Evolutionary conservation across 2,113 vertebrate genomes (phyloP).

Genomic region (Sclerurus mexicanus): DNA sequence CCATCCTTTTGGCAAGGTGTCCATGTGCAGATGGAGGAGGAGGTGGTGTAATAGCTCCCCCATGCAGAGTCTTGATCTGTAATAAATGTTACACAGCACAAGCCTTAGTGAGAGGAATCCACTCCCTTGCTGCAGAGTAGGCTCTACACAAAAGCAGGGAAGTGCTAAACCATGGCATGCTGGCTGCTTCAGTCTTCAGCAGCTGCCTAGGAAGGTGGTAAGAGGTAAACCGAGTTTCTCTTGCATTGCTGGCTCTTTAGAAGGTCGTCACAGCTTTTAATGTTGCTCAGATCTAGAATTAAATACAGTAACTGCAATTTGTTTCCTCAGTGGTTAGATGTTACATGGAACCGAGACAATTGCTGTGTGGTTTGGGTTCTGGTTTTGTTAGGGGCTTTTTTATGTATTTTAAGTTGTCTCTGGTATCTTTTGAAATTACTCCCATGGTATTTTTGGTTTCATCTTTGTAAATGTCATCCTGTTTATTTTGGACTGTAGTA

Average conservation of each 20-base stretch:
- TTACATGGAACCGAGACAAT: neutral
- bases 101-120: neutral
- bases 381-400: neutral
- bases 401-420: neutral
- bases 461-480: constrained; percentile 44
- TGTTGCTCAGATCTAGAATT: neutral
- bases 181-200: neutral
- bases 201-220: neutral
- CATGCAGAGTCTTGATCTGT: neutral
- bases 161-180: neutral
- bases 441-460: neutral
- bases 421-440: constrained; percentile 11
- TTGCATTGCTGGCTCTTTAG: neutral
- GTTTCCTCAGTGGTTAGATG: neutral
- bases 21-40: neutral
- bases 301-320: neutral
- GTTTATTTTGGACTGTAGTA: constrained; percentile 32
- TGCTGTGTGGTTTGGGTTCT: neutral
- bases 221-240: neutral
- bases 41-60: neutral
- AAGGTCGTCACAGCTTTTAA: neutral
- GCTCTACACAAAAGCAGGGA: neutral
- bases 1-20: neutral
- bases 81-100: neutral
- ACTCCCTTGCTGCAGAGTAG: neutral